Evolutionary conservation across 2,113 vertebrate genomes (phyloP).

Genomic region (Sander lucioperca): DNA sequence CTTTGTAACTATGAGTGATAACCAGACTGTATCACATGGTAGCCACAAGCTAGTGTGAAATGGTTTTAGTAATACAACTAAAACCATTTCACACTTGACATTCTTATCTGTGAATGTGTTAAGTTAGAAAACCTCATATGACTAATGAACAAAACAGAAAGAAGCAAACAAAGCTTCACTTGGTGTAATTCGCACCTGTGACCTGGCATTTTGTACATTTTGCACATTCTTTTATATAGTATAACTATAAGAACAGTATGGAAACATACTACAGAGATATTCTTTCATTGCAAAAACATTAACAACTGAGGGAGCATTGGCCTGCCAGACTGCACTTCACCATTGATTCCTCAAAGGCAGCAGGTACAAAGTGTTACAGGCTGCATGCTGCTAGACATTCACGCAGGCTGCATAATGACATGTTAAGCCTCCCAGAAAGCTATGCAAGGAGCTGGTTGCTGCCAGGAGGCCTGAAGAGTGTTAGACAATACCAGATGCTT

Average conservation of each 20-base stretch:
- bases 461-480: slow-evolving; percentile 35
- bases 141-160: not conserved
- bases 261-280: not conserved
- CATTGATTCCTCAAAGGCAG: slow-evolving; percentile 35
- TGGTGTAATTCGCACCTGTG: not conserved
- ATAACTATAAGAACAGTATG: not conserved
- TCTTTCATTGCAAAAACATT: not conserved
- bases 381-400: slow-evolving; percentile 40
- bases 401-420: slow-evolving; percentile 22
- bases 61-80: no score
- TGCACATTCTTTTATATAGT: not conserved
- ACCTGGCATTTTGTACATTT: not conserved
- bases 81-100: not conserved
- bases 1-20: not conserved
- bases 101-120: not conserved
- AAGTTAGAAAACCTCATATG: not conserved
- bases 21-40: not conserved
- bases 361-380: slow-evolving; percentile 51
- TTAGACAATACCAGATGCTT: slow-evolving; percentile 60
- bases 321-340: slow-evolving; percentile 33
- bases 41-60: no score
- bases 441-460: slow-evolving; percentile 27
- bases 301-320: not conserved
- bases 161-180: not conserved
- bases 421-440: slow-evolving; percentile 39